Base-by-base conservation (phyloP, 2,888 invertebrate species). In the Drosophila atripex region DNA sequence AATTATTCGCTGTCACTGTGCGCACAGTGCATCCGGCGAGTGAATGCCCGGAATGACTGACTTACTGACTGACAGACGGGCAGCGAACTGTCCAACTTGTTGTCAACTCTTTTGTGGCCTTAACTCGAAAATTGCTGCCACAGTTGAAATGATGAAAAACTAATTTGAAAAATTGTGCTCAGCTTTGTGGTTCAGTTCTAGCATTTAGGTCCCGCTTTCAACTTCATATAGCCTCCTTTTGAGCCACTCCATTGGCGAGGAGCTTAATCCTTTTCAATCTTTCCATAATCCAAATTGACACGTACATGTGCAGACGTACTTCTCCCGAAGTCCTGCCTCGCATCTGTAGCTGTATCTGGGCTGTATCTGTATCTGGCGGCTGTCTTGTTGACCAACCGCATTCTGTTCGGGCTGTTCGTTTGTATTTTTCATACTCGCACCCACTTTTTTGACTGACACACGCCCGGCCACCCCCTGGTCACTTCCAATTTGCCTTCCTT, bases 341-440 rank as follows among this genome's bases (percentile, higher is more conserved):
- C 35, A 50, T 51, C 57, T 50, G 52, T 18, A 47, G 9, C 39
- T 18, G 9, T 18, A 41, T 41, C 14, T 18, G 18, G 9, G 9
- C 28, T 18, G 35, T 55, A 55, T 43, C 49, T 35, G 47, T 55
- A 53, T 38, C 45, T 16, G 52, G 43, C 46, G 35, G 49, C 74
- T 84, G 85, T 80, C 82, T 82, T 87, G 77, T 86, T 88, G 85
- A 88, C 86, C 86, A 86, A 86, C 88, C 85, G 76, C 85, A 86
- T 51, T 59, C 60, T 39, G 59, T 60, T 59, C 43, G 58, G 61
- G 60, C 73, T 82, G 87, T 86, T 82, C 84, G 82, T 75, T 85
- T 85, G 79, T 74, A 85, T 83, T 83, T 86, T 86, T 80, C 82
- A 76, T 76, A 60, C 50, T 63, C 73, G 63, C 50, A 80, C 80